Conservation (phyloP, 1,140 invertebrate species). For the Heterodera schachtii region DNA sequence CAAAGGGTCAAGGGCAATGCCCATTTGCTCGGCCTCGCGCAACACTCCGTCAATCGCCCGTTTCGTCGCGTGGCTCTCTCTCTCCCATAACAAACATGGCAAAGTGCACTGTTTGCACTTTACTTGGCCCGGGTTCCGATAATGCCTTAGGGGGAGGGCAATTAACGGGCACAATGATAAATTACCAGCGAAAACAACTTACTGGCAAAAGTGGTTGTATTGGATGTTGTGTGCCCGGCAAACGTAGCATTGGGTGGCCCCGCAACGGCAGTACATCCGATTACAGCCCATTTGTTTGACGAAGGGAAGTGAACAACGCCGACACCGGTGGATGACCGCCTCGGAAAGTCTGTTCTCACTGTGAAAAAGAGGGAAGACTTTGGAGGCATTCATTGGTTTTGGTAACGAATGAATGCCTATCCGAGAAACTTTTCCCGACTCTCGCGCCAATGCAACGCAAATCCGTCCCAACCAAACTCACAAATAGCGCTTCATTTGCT, state of each 20-base stretch:
- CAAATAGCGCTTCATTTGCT: constrained; percentile 29
- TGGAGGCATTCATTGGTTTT: too few relatives aligned
- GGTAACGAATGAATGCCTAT: too few relatives aligned
- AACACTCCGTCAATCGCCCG: constrained; percentile 15
- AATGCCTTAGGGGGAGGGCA: constrained; percentile 28
- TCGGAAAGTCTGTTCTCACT: constrained; percentile 53
- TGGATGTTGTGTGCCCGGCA: constrained; percentile 71
- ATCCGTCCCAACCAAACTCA: neutral
- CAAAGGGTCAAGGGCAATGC: constrained; percentile 3
- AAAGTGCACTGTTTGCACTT: constrained; percentile 36
- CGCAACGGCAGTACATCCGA: constrained; percentile 75
- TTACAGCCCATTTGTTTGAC: constrained; percentile 75
- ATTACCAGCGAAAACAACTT: neutral
- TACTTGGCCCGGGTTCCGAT: constrained; percentile 32
- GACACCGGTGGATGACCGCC: constrained; percentile 69
- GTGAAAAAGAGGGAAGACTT: neutral
- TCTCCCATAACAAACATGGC: constrained; percentile 43
- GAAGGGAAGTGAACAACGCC: constrained; percentile 71
- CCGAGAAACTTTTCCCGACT: too few relatives aligned
- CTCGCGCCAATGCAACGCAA: neutral
- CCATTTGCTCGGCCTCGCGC: constrained; percentile 23
- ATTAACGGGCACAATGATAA: neutral
- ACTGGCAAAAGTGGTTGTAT: constrained; percentile 73
- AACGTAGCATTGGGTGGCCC: constrained; percentile 75
- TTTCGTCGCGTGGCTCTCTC: constrained; percentile 8